Percentiles rank a stretch among this genome's conserved stretches.
Conservation (phyloP, 2,888 invertebrate genomes). For the Protula sp. region DNA sequence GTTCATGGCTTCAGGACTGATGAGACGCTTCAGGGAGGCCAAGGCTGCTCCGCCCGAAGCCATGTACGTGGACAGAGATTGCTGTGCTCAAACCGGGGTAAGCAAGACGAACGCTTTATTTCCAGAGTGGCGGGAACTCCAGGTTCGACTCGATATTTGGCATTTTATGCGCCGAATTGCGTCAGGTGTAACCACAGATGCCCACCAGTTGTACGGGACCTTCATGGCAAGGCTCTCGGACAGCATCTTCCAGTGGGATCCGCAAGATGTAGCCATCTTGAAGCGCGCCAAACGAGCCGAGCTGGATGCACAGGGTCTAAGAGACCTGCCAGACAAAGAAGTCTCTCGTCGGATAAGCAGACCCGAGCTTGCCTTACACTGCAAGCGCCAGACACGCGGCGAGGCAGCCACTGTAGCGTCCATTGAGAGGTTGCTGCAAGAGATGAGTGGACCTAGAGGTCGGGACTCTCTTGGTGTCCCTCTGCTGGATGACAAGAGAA, state of each 20-base stretch:
- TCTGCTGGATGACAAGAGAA: not conserved
- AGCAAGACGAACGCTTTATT: not conserved
- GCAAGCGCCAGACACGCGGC: constrained; percentile 20
- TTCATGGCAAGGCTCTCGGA: constrained; percentile 23
- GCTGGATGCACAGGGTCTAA: constrained; percentile 16
- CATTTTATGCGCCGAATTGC: constrained; percentile 26
- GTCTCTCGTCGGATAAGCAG: constrained; percentile 10
- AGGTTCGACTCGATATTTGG: constrained; percentile 23
- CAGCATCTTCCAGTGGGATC: constrained; percentile 23
- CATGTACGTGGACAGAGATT: constrained; percentile 31
- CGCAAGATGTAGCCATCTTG: constrained; percentile 19
- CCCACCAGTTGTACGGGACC: constrained; percentile 19
- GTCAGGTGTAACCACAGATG: constrained; percentile 17
- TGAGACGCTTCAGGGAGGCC: constrained; percentile 20
- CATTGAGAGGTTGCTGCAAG: constrained; percentile 17
- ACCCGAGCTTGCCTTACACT: constrained; percentile 22
- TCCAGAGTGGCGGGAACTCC: no score
- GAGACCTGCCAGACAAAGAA: not conserved
- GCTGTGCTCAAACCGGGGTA: constrained; percentile 18
- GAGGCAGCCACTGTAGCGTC: constrained; percentile 7
- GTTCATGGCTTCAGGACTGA: constrained; percentile 21
- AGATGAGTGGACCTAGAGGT: not conserved
- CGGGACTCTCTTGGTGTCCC: not conserved
- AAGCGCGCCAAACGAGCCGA: constrained; percentile 23
- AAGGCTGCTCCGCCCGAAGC: constrained; percentile 21